Base-by-base conservation (phyloP, 2,888 invertebrate genomes). In the Macaria liturata region DNA sequence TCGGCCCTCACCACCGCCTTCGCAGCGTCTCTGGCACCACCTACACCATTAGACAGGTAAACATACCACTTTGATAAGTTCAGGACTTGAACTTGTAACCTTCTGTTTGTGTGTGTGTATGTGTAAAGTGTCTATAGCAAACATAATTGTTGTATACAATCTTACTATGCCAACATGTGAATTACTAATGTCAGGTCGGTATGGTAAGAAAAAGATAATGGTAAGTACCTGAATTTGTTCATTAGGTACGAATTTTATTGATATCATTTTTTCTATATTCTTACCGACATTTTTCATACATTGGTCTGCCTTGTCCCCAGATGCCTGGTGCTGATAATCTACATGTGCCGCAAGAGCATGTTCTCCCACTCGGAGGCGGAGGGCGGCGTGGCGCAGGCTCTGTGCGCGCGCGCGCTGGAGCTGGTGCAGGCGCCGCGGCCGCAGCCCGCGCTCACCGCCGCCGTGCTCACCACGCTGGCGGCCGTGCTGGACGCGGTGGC, bases 21-120 rank as follows among this genome's bases (percentile, higher is more conserved):
- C 81, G 95, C 96, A 0, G 95, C 96, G 0, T 94, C 95, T 46
- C 96, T 96, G 69, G 95, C 95, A 32, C 94, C 94, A 68, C 95
- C 96, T 49, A 96, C 96, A 66, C 96, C 98, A 9, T 96, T 97
- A 72, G 97, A 98, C 86, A 95, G 97, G 96, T 96, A n/a, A n/a
- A n/a, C n/a, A n/a, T n/a, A n/a, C n/a, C n/a, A n/a, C n/a, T n/a
- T n/a, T n/a, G n/a, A n/a, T n/a, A n/a, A n/a, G n/a, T n/a, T n/a
- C n/a, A n/a, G n/a, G n/a, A n/a, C n/a, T n/a, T n/a, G n/a, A n/a
- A n/a, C n/a, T n/a, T n/a, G n/a, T n/a, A n/a, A n/a, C n/a, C n/a
- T n/a, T n/a, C n/a, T n/a, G n/a, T n/a, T n/a, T n/a, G n/a, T n/a
- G n/a, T n/a, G n/a, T n/a, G n/a, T n/a, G n/a, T n/a, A n/a, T n/a